Percentiles rank a stretch among this genome's conserved stretches.
These are phyloP conservation scores for Thymelicus sylvestris DNA, from an alignment of 2,888 invertebrate species.

Conservation along the genomic window DNA sequence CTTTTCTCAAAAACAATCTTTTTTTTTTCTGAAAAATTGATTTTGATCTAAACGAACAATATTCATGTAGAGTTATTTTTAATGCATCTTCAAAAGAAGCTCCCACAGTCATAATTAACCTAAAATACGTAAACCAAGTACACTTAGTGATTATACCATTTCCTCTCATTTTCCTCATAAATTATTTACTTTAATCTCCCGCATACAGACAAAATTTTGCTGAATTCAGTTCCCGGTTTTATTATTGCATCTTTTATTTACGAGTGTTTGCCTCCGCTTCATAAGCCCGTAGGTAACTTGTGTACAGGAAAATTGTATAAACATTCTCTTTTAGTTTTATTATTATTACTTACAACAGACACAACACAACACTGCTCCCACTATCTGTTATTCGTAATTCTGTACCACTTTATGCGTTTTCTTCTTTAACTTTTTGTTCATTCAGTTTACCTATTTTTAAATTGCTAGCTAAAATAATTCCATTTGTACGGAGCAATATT, in stretches of 20 bases:
- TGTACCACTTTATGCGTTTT: background rate
- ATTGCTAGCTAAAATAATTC: background rate
- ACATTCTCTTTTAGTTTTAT: slow-evolving; percentile 16
- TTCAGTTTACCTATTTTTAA: background rate
- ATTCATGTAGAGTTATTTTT: background rate
- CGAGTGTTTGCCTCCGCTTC: slow-evolving; percentile 6
- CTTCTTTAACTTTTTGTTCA: background rate
- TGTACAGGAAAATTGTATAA: slow-evolving; percentile 26
- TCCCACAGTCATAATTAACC: background rate
- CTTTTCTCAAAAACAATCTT: no score
- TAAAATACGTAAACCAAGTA: slow-evolving; percentile 5
- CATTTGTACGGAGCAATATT: slow-evolving; percentile 2
- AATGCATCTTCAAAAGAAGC: slow-evolving; percentile 2
- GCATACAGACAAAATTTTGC: background rate
- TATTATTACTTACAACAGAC: slow-evolving; percentile 12
- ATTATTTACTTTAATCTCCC: slow-evolving; percentile 22
- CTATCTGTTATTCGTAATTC: background rate
- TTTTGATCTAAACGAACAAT: background rate
- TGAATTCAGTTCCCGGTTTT: slow-evolving; percentile 9
- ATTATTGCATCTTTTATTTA: slow-evolving; percentile 27
- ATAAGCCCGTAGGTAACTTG: slow-evolving; percentile 8
- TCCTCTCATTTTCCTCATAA: slow-evolving; percentile 17
- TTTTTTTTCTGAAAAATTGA: no score
- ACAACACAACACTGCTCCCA: background rate
- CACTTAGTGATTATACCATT: slow-evolving; percentile 1